Conservation (phyloP, 2,113 vertebrate genomes). For the Dromiciops gliroides region DNA sequence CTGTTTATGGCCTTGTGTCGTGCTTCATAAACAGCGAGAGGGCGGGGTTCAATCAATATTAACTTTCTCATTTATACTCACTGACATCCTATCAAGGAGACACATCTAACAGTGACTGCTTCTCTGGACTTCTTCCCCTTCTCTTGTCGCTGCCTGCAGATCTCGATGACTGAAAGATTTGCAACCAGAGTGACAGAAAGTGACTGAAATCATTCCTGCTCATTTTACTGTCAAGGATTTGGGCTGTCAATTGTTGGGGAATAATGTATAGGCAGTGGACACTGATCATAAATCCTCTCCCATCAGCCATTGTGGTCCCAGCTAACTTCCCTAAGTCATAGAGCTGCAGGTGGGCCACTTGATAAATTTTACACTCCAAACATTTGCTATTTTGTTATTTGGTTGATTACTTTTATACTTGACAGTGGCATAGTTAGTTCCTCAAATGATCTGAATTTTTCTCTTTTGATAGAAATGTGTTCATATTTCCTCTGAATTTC, state of each 20-base stretch:
- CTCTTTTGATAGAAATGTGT: not conserved
- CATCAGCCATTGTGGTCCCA: slow-evolving; percentile 40
- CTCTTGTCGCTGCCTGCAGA: slow-evolving; percentile 22
- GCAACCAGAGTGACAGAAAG: slow-evolving; percentile 58
- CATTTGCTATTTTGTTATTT: not conserved
- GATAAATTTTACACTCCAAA: not conserved
- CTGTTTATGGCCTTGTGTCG: not conserved
- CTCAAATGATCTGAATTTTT: slow-evolving; percentile 7
- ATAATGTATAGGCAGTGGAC: slow-evolving; percentile 33
- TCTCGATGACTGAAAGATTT: slow-evolving; percentile 69
- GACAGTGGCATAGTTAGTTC: not conserved
- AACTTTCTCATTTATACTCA: slow-evolving; percentile 29
- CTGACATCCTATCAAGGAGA: slow-evolving; percentile 15
- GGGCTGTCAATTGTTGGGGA: slow-evolving; percentile 55
- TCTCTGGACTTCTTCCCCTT: slow-evolving; percentile 27
- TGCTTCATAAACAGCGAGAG: not conserved
- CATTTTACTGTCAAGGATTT: slow-evolving; percentile 65
- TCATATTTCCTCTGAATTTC: slow-evolving; percentile 1
- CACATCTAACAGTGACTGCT: slow-evolving; percentile 8
- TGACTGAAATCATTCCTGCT: slow-evolving; percentile 65
- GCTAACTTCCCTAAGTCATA: not conserved
- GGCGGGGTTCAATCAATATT: not conserved
- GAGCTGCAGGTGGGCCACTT: slow-evolving; percentile 7
- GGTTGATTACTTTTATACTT: slow-evolving; percentile 36
- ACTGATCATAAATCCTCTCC: slow-evolving; percentile 44